These are phyloP conservation scores for Apotomis betuletana DNA, from an alignment of 2,888 invertebrate species.

Conservation along the genomic window DNA sequence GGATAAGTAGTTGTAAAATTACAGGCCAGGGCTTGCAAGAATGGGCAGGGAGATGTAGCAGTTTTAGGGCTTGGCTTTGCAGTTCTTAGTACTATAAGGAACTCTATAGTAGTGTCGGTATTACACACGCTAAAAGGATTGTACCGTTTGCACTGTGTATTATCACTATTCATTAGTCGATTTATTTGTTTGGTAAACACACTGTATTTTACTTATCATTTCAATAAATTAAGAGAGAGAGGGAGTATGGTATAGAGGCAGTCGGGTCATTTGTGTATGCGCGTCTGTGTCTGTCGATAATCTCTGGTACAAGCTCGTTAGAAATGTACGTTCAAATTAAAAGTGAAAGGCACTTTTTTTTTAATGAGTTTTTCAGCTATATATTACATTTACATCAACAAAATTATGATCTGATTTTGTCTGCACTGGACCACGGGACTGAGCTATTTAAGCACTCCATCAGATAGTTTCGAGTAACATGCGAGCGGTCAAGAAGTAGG, in stretches of 20 bases:
- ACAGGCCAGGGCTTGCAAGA: constrained; percentile 21
- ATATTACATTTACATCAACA: not conserved
- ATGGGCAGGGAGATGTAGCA: constrained; percentile 2
- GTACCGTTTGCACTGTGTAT: not conserved
- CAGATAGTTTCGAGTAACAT: constrained; percentile 51
- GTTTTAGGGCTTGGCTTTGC: constrained; percentile 3
- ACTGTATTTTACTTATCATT: too few relatives aligned
- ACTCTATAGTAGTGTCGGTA: not conserved
- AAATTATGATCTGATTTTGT: not conserved
- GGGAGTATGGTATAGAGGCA: too few relatives aligned
- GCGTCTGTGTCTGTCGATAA: too few relatives aligned
- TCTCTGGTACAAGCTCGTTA: too few relatives aligned
- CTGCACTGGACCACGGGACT: not conserved
- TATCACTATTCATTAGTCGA: not conserved
- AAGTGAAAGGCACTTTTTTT: too few relatives aligned
- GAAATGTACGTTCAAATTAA: too few relatives aligned
- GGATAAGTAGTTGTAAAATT: constrained; percentile 40
- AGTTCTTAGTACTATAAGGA: not conserved
- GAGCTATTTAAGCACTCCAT: constrained; percentile 46
- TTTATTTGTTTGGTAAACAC: not conserved
- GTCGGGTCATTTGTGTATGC: too few relatives aligned
- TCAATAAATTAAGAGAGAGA: too few relatives aligned
- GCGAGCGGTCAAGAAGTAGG: constrained; percentile 50
- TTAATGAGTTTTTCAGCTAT: not conserved
- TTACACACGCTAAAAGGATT: not conserved